These are phyloP conservation scores for Labeo catla DNA, from an alignment of 2,113 vertebrate genomes.

Conservation along the genomic window DNA sequence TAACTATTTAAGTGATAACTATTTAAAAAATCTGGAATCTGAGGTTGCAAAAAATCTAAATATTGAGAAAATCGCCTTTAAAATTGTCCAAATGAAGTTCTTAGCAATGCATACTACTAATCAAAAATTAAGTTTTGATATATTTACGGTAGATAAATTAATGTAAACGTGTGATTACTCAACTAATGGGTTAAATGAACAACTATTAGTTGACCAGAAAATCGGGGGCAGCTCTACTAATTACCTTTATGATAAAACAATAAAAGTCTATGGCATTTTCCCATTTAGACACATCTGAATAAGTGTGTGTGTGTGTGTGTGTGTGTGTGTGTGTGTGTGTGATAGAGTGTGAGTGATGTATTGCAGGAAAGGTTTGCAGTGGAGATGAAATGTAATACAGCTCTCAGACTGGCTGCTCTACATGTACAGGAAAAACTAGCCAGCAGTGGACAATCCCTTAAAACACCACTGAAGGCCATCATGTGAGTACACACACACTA, in stretches of 20 bases:
- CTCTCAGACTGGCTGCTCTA: conserved; percentile 88
- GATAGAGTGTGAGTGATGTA: conserved; percentile 92
- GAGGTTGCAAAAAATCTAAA: too few relatives aligned
- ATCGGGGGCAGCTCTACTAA: neutral
- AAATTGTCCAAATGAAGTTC: too few relatives aligned
- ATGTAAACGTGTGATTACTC: neutral
- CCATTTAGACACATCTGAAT: neutral
- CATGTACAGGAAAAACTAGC: conserved; percentile 92
- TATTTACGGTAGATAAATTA: too few relatives aligned
- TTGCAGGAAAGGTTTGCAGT: conserved; percentile 93
- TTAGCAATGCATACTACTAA: too few relatives aligned
- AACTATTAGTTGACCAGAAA: neutral
- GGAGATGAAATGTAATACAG: conserved; percentile 95
- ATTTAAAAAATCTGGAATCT: too few relatives aligned
- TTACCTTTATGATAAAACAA: neutral
- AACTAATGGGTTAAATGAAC: too few relatives aligned
- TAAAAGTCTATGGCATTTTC: neutral
- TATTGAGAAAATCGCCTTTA: too few relatives aligned
- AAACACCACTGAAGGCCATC: conserved; percentile 91
- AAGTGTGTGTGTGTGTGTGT: conserved; percentile 27
- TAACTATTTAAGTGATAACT: too few relatives aligned
- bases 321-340: conserved; percentile 56
- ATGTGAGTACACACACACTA: conserved; percentile 80
- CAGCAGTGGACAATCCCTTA: conserved; percentile 85
- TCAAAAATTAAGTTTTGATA: too few relatives aligned